Percentiles rank a stretch among this genome's conserved stretches.
phyloP scores from a whole-genome alignment of 2,888 invertebrate genomes.

The Petrolisthes cinctipes region DNA sequence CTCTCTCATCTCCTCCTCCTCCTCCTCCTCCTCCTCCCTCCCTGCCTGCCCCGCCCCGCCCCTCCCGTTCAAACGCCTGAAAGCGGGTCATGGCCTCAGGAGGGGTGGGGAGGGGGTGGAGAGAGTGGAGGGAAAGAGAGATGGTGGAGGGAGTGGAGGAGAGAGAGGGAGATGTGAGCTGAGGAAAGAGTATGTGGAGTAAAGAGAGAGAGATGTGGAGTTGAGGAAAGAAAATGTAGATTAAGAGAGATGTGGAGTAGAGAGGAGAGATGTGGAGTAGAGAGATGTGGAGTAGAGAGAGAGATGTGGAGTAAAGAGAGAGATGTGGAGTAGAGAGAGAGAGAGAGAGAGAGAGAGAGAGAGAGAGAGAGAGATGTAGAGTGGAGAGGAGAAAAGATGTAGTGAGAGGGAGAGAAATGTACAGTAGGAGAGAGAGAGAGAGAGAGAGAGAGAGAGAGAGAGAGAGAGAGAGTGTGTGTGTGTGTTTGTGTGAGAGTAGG shows the following conservation, averaged over 20 bases:
- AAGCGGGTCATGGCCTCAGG: neutral
- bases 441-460: neutral
- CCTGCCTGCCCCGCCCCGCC: slow-evolving; percentile 5
- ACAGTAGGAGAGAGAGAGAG: neutral
- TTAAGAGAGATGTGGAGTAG: neutral
- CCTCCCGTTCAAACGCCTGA: too few relatives aligned
- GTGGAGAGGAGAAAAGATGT: too few relatives aligned
- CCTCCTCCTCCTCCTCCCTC: slow-evolving; percentile 15
- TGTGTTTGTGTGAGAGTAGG: neutral
- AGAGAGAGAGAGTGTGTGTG: neutral
- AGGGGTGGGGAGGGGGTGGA: neutral
- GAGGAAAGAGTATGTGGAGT: neutral
- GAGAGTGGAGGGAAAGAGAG: neutral
- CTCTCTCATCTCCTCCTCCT: slow-evolving; percentile 16
- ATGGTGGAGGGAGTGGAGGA: neutral
- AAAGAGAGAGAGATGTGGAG: neutral
- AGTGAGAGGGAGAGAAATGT: neutral
- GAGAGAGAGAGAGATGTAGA: neutral
- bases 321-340: neutral
- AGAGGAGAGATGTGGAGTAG: neutral
- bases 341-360: neutral
- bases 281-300: neutral
- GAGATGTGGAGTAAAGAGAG: neutral
- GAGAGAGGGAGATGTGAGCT: neutral
- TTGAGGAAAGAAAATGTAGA: neutral